Base-by-base conservation (phyloP, 2,113 vertebrate genomes). In the Chamaetylas fuelleborni region DNA sequence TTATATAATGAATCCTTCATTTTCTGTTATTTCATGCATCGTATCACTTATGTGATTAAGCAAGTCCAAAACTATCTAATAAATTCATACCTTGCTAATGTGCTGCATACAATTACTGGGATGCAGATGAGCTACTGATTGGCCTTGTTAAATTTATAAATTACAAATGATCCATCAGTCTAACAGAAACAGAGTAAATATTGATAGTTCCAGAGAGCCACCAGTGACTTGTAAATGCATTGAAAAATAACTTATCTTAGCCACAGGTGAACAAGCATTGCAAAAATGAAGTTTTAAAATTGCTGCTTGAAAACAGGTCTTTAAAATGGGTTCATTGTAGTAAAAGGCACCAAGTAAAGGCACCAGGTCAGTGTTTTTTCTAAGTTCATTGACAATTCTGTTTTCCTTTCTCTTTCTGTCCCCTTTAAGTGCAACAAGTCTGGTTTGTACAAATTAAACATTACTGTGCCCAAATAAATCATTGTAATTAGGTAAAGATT, bases 171-270 rank as follows among this genome's bases (percentile, higher is more conserved):
- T 91, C 87, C 60, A 34, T 88, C 81, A 23, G 38, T 96, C 54
- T 58, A 87, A 91, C 34, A 87, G 74, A 80, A 73, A 77, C 5
- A 51, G 71, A 78, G 84, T 87, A 95, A 96, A 95, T 97, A 97
- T 90, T 92, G 94, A 91, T 74, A 51, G 38, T 70, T 70, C 26
- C 5, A 8, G 70, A 50, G 86, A 67, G 19, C 69, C 45, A 48
- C 65, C 29, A 48, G 11, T 6, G 34, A 57, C 29, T 33, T 38
- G 23, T 38, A 62, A 77, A 70, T 48, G 48, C 71, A 28, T 8
- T 62, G 31, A 57, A 69, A 74, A 33, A 14, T 24, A 20, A 17
- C n/a, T 60, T 36, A 4, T 11, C 73, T 81, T 48, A 53, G 36
- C 36, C 33, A 9, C 2, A 64, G 65, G 19, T 17, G 31, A 88